Conservation (phyloP, 2,113 vertebrate genomes). For the Serinus canaria region DNA sequence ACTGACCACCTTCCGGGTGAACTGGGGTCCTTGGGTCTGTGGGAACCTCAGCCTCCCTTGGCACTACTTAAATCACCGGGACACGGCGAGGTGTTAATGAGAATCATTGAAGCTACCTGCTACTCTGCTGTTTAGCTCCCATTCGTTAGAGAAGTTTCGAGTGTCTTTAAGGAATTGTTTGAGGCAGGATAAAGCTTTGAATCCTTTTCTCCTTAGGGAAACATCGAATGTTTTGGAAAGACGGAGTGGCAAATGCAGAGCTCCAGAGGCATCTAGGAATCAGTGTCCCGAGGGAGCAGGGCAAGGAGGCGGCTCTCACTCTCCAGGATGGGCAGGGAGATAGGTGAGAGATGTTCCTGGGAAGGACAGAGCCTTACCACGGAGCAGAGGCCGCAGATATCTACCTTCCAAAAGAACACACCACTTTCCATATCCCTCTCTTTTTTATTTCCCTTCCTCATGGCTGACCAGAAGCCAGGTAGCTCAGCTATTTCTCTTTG, state of each 20-base stretch:
- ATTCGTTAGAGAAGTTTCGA: background rate
- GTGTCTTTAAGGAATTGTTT: background rate
- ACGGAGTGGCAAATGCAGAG: background rate
- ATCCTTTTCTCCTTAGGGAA: background rate
- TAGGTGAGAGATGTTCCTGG: background rate
- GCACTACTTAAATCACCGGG: background rate
- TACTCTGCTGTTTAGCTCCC: background rate
- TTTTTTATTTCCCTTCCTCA: background rate
- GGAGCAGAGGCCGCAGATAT: background rate
- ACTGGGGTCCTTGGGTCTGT: background rate
- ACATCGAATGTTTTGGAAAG: background rate
- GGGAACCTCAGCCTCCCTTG: background rate
- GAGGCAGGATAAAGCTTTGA: background rate
- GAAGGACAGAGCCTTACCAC: background rate
- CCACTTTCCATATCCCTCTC: background rate
- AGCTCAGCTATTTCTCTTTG: background rate
- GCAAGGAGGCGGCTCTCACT: background rate
- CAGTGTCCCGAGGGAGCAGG: background rate
- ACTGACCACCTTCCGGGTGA: background rate
- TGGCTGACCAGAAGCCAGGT: background rate
- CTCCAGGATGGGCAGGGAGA: background rate
- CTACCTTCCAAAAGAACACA: background rate
- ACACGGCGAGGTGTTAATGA: background rate
- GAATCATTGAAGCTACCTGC: background rate
- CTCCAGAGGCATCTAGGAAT: background rate